Evolutionary conservation across 1,140 invertebrate species (phyloP).

Genomic region (Hylaeus volcanicus): DNA sequence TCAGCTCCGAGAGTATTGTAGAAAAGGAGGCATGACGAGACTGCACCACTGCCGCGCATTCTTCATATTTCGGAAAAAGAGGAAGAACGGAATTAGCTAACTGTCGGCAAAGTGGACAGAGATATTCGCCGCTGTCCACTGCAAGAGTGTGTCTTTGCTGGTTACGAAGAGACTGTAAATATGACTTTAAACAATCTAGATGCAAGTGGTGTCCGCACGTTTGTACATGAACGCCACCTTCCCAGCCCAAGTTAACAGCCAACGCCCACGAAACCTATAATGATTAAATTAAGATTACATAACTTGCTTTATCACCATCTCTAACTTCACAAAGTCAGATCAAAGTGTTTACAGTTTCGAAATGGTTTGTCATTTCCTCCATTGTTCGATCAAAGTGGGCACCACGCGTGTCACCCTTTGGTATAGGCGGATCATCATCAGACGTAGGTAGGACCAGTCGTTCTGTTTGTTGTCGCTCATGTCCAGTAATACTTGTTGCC

Average conservation of each 20-base stretch:
- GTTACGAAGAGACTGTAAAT: slow-evolving; percentile 89
- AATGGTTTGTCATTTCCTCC: slow-evolving; percentile 86
- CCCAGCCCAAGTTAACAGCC: slow-evolving; percentile 93
- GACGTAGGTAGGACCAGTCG: slow-evolving; percentile 84
- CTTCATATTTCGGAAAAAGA: slow-evolving; percentile 89
- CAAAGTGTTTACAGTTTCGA: slow-evolving; percentile 84
- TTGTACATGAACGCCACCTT: slow-evolving; percentile 96
- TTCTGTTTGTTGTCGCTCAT: slow-evolving; percentile 84
- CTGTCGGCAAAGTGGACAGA: slow-evolving; percentile 96
- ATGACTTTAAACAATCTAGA: slow-evolving; percentile 94
- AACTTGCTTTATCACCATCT: neutral
- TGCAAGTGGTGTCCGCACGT: slow-evolving; percentile 98
- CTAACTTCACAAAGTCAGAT: neutral
- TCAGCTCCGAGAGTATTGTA: slow-evolving; percentile 83
- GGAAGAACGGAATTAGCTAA: slow-evolving; percentile 96
- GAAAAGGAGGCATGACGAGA: slow-evolving; percentile 81
- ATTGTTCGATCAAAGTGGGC: slow-evolving; percentile 86
- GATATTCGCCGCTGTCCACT: slow-evolving; percentile 93
- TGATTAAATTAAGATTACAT: neutral
- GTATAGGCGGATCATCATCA: slow-evolving; percentile 82
- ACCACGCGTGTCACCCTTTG: slow-evolving; percentile 83
- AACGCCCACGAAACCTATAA: slow-evolving; percentile 89
- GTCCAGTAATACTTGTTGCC: slow-evolving; percentile 90
- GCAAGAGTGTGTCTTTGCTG: slow-evolving; percentile 88
- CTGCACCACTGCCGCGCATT: slow-evolving; percentile 84